Evolutionary conservation across 2,797 vertebrate genomes (phyloP), one percentile per base, ranked within the genome.

Genomic region (Cottoperca gobio): DNA sequence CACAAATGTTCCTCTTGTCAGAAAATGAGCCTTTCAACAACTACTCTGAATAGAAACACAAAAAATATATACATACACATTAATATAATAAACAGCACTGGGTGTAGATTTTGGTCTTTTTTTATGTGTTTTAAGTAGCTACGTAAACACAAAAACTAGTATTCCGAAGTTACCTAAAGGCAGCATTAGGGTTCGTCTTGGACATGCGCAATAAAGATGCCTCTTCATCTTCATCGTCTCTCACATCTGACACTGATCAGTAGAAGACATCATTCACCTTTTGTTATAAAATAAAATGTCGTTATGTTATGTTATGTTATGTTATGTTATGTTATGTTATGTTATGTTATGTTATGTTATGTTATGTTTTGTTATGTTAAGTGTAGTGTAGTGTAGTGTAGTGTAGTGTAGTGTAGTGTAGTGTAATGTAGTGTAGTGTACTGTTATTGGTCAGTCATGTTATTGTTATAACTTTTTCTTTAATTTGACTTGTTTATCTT

Each of bases 141-240:
- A 17, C 9, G 21, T 33, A 5, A 4, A 4, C 1, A 8, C 7
- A 10, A 1, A 24, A 2, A 0, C 1, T 4, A 16, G 1, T 31
- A 19, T 75, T 68, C 21, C 31, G 39, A 53, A 3, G 31, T 11
- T 6, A 33, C 60, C 0, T 26, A 35, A 84, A 84, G 21, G 62
- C 42, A 81, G 0, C 79, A 11, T 53, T 2, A 5, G 2, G 17
- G 23, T 54, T 57, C 50, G 24, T 37, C 12, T 14, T 54, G 40
- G 6, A 24, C 82, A 85, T 74, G 78, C 60, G 69, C 16, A 75
- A 10, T 1, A 2, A 37, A 43, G 12, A n/a, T 6, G 3, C 19
- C 13, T 17, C 13, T 17, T 24, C 5, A n/a, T 7, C 0, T 28
- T 45, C n/a, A n/a, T n/a, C n/a, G n/a, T n/a, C n/a, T n/a, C n/a